Percentiles rank a stretch among this genome's conserved stretches.
Evolutionary conservation across 2,113 vertebrate species (phyloP).

Genomic region (Ellobius talpinus): DNA sequence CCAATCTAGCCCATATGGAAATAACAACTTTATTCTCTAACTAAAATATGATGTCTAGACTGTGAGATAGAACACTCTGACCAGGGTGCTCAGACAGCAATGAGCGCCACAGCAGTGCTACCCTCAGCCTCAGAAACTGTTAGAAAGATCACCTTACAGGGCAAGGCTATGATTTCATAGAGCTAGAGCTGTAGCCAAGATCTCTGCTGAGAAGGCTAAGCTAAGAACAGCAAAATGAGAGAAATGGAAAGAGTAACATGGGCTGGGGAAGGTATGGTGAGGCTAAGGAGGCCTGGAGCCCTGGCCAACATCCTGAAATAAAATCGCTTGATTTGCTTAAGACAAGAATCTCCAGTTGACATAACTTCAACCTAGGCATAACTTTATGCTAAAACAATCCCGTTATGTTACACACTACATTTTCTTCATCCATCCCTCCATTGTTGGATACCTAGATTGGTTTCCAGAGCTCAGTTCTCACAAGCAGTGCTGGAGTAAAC

Average conservation of each 20-base stretch:
- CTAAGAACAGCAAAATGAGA: neutral
- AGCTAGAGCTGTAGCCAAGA: neutral
- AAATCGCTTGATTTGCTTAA: neutral
- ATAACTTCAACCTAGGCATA: neutral
- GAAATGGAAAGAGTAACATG: neutral
- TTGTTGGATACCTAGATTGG: neutral
- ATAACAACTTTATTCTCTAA: neutral
- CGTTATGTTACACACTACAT: neutral
- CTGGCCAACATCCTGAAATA: neutral
- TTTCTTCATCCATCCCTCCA: too few species aligned
- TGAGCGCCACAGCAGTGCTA: neutral
- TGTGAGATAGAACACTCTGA: neutral
- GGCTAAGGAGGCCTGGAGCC: neutral
- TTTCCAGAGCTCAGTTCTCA: neutral
- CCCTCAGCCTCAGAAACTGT: neutral
- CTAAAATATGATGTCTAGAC: neutral
- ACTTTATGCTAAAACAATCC: too few species aligned
- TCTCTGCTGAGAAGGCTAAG: neutral
- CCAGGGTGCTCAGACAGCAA: neutral
- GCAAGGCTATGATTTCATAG: constrained; percentile 11
- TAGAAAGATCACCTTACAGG: neutral
- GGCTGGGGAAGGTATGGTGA: neutral
- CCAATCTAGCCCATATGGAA: constrained; percentile 26
- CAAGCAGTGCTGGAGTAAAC: neutral
- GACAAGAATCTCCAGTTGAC: neutral